Evolutionary conservation across 2,888 invertebrate species (phyloP), one percentile per base, ranked within the genome.

Genomic region (Caenorhabditis afra): DNA sequence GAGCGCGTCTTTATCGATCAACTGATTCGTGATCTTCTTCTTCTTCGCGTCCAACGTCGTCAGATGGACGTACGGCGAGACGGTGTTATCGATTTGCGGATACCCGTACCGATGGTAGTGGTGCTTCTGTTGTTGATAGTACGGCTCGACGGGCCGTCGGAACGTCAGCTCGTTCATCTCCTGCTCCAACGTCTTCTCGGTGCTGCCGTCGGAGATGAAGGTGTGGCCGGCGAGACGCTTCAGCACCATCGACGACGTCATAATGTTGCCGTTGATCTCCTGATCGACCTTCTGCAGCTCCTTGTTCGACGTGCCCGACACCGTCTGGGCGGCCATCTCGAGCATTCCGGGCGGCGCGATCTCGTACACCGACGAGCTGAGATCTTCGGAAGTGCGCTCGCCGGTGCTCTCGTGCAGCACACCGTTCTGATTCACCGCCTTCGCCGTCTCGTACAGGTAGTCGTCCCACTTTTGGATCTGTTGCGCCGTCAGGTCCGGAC

Each of bases 391-490:
- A 41, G 65, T 77, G 22, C 70, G 47, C 41, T 64, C 76, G 5
- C 67, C 67, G 22, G 62, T 61, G 18, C 53, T 55, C 18, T 74
- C 74, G 45, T 66, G 74, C 7, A 74, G 50, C 18, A 58, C 57
- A 0, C 68, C 70, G 20, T 76, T 74, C 35, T 68, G 47, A 45
- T 79, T 66, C n/a, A 76, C 73, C 14, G 64, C 73, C n/a, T 61
- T 50, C 8, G 81, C 83, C 10, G 81, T 68, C 22, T 83, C 70
- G 68, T 81, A 81, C 66, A 87, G 67, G 64, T 85, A 87, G 44
- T 87, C 85, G 64, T 87, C 87, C 87, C 87, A 87, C 53, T 85
- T 78, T 61, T 85, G 64, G 22, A 83, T 66, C 55, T 87, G 87
- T 37, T 86, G 80, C 20, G 81, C 76, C n/a, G 81, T 76, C 16